Conservation (phyloP, 2,888 invertebrate species). For the Sarcophaga subvicina region DNA sequence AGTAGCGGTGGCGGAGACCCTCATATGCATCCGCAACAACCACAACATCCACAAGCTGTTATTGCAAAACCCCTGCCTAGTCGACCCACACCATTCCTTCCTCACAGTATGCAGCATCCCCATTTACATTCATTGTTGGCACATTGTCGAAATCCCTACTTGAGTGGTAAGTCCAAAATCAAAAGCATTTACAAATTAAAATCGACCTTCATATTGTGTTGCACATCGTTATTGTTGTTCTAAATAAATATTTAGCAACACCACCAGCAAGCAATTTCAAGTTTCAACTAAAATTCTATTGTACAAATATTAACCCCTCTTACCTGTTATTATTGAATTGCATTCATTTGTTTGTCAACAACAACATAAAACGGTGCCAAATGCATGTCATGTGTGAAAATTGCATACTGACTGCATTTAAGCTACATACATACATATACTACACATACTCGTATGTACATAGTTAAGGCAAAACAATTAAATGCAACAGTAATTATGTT, state of each 20-base stretch:
- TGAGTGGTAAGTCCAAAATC: slow-evolving; percentile 83
- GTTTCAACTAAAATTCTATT: slow-evolving; percentile 12
- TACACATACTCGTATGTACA: neutral
- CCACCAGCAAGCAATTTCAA: no score
- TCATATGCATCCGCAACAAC: slow-evolving; percentile 64
- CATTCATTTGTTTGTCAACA: slow-evolving; percentile 62
- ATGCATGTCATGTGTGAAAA: slow-evolving; percentile 25
- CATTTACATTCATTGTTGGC: slow-evolving; percentile 92
- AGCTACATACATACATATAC: no score
- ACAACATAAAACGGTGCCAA: slow-evolving; percentile 8
- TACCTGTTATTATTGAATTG: slow-evolving; percentile 6
- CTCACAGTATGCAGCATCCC: slow-evolving; percentile 89
- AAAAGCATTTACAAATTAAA: slow-evolving; percentile 1
- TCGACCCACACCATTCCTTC: slow-evolving; percentile 85
- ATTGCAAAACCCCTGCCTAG: slow-evolving; percentile 94
- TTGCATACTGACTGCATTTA: slow-evolving; percentile 15
- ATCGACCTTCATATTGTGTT: slow-evolving; percentile 1
- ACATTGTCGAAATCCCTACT: slow-evolving; percentile 92
- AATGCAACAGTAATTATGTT: slow-evolving; percentile 71
- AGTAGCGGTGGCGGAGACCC: slow-evolving; percentile 15
- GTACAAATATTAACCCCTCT: neutral
- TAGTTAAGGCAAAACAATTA: slow-evolving; percentile 67
- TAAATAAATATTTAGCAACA: slow-evolving; percentile 12
- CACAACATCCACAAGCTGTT: slow-evolving; percentile 76
- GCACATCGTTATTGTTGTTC: neutral